A percentile compares a stretch with the other conserved stretches of the same genome.
phyloP scores from a whole-genome alignment of 2,113 vertebrate genomes.

The Chaenocephalus aceratus region DNA sequence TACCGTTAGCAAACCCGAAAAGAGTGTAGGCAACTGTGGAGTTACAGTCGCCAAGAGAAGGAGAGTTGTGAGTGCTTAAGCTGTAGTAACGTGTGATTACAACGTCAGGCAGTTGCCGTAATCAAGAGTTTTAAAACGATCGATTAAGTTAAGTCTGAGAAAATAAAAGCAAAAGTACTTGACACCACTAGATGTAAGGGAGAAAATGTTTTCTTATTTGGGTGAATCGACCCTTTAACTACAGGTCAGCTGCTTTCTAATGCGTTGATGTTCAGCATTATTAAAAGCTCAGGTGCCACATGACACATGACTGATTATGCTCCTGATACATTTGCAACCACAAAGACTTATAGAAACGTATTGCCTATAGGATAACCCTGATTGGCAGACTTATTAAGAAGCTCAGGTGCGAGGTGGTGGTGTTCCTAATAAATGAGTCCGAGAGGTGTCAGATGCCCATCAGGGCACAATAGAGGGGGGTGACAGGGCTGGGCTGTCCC shows the following conservation, averaged over 20 bases:
- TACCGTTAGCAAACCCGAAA: too few species aligned
- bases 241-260: slow-evolving; percentile 45
- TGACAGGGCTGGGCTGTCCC: slow-evolving; percentile 67
- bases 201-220: slow-evolving; percentile 28
- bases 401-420: slow-evolving; percentile 68
- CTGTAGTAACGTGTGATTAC: too few species aligned
- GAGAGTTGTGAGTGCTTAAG: too few species aligned
- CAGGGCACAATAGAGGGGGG: slow-evolving; percentile 75
- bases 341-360: slow-evolving; percentile 53
- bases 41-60: too few species aligned
- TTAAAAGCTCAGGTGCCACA: slow-evolving; percentile 60
- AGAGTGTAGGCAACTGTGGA: too few species aligned
- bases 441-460: slow-evolving; percentile 78
- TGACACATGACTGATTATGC: slow-evolving; percentile 58
- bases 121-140: too few species aligned
- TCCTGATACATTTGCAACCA: slow-evolving; percentile 44
- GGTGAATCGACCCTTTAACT: slow-evolving; percentile 46
- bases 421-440: slow-evolving; percentile 66
- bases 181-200: not conserved
- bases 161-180: not conserved
- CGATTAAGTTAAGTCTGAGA: not conserved
- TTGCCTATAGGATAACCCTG: slow-evolving; percentile 52
- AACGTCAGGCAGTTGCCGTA: too few species aligned
- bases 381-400: slow-evolving; percentile 77
- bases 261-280: slow-evolving; percentile 45